Percentiles rank a stretch among this genome's conserved stretches.
Conservation (phyloP, 64 coral and sea anemone genomes). For the Montipora capricornis region DNA sequence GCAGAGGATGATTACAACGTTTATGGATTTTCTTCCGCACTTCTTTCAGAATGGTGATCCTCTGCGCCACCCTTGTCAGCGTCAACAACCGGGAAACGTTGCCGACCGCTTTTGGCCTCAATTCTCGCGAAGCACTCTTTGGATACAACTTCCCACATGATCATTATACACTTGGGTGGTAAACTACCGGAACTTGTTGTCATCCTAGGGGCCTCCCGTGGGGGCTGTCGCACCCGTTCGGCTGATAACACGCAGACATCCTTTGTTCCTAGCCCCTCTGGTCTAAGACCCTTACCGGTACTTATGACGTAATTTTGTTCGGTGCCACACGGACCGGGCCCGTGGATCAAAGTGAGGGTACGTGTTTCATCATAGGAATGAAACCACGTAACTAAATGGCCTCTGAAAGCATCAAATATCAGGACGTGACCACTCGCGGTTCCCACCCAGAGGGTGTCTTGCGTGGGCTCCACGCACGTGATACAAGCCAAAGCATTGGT, state of each 20-base stretch:
- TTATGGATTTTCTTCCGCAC: background rate
- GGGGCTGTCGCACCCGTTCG: constrained; percentile 56
- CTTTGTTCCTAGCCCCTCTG: constrained; percentile 68
- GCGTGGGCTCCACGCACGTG: constrained; percentile 77
- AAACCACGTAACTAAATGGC: constrained; percentile 85
- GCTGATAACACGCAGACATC: constrained; percentile 77
- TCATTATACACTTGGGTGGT: constrained; percentile 66
- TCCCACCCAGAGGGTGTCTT: constrained; percentile 92
- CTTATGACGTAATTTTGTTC: constrained; percentile 91
- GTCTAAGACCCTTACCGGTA: constrained; percentile 77
- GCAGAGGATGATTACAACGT: background rate
- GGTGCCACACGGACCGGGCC: constrained; percentile 77
- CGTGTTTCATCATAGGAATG: constrained; percentile 88
- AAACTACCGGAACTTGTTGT: background rate
- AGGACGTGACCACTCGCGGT: constrained; percentile 82
- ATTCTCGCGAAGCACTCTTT: constrained; percentile 71
- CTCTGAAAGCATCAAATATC: constrained; percentile 75
- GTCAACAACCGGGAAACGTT: background rate
- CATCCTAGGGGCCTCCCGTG: background rate
- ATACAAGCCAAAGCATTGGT: constrained; percentile 68
- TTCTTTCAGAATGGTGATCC: background rate
- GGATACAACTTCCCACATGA: constrained; percentile 83
- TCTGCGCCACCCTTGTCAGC: background rate
- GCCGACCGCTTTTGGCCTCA: constrained; percentile 79
- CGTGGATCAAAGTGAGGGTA: constrained; percentile 71